These are phyloP conservation scores for Indri indri DNA, from an alignment of 2,113 vertebrate species.

Conservation along the genomic window DNA sequence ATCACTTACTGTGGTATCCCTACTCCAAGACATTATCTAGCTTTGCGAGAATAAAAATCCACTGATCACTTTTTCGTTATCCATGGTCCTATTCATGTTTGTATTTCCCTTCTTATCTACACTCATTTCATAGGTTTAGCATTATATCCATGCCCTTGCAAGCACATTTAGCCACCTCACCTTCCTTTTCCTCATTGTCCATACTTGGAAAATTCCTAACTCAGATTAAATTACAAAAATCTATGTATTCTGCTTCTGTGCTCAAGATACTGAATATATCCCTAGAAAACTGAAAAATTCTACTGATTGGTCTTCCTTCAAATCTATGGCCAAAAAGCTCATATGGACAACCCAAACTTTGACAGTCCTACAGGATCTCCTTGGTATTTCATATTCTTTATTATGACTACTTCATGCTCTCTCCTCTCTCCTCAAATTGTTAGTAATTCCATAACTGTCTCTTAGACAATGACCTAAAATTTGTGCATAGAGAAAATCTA, in stretches of 20 bases:
- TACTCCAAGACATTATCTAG: not conserved
- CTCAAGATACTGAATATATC: not conserved
- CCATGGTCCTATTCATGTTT: no score
- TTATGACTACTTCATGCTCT: not conserved
- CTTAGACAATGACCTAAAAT: not conserved
- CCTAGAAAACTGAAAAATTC: not conserved
- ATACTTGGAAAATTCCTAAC: not conserved
- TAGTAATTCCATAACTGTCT: not conserved
- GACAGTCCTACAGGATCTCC: not conserved
- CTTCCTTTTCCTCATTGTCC: not conserved
- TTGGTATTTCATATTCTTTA: not conserved
- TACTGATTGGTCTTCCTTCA: not conserved
- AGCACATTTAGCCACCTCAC: not conserved
- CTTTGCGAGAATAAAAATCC: not conserved
- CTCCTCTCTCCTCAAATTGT: not conserved
- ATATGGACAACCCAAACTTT: not conserved
- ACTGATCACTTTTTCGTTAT: not conserved
- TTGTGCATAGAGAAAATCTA: not conserved
- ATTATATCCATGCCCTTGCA: not conserved
- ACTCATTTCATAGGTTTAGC: not conserved
- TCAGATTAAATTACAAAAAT: not conserved
- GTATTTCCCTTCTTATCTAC: not conserved
- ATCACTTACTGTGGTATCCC: not conserved
- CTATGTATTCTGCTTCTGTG: not conserved
- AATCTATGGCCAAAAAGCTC: not conserved